Percentiles rank a stretch among this genome's conserved stretches.
These are phyloP conservation scores for Bovichtus variegatus DNA, from an alignment of 2,797 vertebrate genomes.

Conservation along the genomic window DNA sequence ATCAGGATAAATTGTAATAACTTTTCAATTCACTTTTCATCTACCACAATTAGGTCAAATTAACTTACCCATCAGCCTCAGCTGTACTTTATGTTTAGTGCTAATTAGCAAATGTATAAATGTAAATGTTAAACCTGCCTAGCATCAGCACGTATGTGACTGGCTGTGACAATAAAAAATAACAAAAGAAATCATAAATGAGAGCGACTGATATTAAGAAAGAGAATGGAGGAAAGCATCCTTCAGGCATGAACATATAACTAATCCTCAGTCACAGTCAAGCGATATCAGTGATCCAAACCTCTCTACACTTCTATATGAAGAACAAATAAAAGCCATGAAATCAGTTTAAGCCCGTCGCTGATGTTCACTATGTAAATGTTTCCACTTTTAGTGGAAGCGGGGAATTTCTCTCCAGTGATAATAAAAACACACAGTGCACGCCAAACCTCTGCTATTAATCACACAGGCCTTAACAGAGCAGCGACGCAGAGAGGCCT, in stretches of 20 bases:
- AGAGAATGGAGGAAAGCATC: neutral
- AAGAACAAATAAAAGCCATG: neutral
- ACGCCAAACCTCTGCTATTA: slow-evolving; percentile 37
- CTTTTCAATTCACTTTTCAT: no score
- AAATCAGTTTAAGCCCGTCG: neutral
- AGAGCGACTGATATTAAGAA: neutral
- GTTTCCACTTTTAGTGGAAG: slow-evolving; percentile 29
- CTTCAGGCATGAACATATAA: neutral
- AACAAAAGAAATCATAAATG: neutral
- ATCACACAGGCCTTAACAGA: slow-evolving; percentile 18
- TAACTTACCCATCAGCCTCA: no score
- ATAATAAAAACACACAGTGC: slow-evolving; percentile 34
- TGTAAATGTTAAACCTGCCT: no score
- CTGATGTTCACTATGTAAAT: slow-evolving; percentile 30
- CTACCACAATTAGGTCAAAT: no score
- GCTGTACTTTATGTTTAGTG: no score
- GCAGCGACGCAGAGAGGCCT: slow-evolving; percentile 24
- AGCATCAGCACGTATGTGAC: no score
- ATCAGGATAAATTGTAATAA: no score
- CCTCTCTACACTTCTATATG: neutral
- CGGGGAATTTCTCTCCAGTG: slow-evolving; percentile 25
- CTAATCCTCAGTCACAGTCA: neutral
- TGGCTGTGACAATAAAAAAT: neutral
- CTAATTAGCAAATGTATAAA: no score
- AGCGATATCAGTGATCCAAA: neutral